Evolutionary conservation across 2,888 invertebrate species (phyloP), one percentile per base, ranked within the genome.

Genomic region (Apoderus coryli): DNA sequence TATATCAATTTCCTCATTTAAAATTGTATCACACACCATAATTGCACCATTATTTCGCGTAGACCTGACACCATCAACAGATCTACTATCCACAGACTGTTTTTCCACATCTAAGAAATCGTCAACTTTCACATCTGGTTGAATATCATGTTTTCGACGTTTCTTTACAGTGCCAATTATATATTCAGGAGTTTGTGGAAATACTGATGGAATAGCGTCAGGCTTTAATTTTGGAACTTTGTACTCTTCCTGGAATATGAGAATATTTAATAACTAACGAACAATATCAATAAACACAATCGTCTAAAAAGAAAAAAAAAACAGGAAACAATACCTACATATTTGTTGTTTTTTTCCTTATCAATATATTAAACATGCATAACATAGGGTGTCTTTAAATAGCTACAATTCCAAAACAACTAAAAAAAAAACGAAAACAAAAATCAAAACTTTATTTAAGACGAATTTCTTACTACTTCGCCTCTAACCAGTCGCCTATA

Each of bases 171-270:
- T 43, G 33, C 38, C 38, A 10, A 34, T 23, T 14, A 43, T 40
- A 26, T 30, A 38, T 23, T 42, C 40, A 10, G 43, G 43, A 19
- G 35, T 23, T n/a, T 42, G 40, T 10, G 43, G 43, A 30, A 43
- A 43, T 26, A 43, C 31, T 9, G 43, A 42, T 16, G 43, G 43
- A 23, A 43, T 37, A 14, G 43, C 42, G 33, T 43, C 43, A 24
- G 37, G 39, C 33, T 37, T 38, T 11, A 43, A 27, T 25, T 35
- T 38, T 11, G 40, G 42, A 19, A 38, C 32, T 34, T 40, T 39
- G 24, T 42, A 43, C 26, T 33, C 33, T 34, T 42, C 40, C 43
- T 43, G 15, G 12, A 27, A 27, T 14, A 12, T 9, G 13, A 31
- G 27, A 38, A 37, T 23, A 11, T 22, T 12, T 14, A 22, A 22